These are phyloP conservation scores for Thripadectes ignobilis DNA, from an alignment of 2,797 vertebrate species.

Conservation along the genomic window DNA sequence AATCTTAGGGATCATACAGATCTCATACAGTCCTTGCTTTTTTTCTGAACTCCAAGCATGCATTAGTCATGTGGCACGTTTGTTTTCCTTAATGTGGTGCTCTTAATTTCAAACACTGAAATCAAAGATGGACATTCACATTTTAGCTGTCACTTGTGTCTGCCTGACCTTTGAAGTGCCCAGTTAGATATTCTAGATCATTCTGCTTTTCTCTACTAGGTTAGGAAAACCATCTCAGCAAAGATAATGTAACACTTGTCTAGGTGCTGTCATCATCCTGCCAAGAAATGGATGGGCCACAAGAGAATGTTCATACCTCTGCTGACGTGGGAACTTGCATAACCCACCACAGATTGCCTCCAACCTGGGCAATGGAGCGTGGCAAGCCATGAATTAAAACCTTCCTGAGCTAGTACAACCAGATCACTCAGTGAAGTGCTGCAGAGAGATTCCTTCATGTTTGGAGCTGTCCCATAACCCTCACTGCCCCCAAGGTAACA, in stretches of 20 bases:
- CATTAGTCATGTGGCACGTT: neutral
- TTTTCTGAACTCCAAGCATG: neutral
- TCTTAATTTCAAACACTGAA: neutral
- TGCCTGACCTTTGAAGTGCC: neutral
- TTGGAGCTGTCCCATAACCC: neutral
- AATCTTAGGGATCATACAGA: neutral
- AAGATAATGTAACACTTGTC: neutral
- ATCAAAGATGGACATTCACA: accelerated
- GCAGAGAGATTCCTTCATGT: neutral
- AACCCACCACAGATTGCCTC: neutral
- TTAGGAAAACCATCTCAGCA: neutral
- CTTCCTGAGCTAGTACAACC: neutral
- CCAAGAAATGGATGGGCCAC: neutral
- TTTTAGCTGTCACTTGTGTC: neutral
- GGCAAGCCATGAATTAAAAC: neutral
- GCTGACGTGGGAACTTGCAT: neutral
- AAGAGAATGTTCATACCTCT: neutral
- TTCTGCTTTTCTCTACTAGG: neutral
- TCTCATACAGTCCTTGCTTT: neutral
- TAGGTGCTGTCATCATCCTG: neutral
- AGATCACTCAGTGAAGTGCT: neutral
- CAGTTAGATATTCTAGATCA: neutral
- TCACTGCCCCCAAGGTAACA: neutral
- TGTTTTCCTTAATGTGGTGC: neutral
- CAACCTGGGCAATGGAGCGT: neutral